Percentiles rank a stretch among this genome's conserved stretches.
phyloP scores from a whole-genome alignment of 64 coral and sea anemone genomes.

The Porites australiensis region DNA sequence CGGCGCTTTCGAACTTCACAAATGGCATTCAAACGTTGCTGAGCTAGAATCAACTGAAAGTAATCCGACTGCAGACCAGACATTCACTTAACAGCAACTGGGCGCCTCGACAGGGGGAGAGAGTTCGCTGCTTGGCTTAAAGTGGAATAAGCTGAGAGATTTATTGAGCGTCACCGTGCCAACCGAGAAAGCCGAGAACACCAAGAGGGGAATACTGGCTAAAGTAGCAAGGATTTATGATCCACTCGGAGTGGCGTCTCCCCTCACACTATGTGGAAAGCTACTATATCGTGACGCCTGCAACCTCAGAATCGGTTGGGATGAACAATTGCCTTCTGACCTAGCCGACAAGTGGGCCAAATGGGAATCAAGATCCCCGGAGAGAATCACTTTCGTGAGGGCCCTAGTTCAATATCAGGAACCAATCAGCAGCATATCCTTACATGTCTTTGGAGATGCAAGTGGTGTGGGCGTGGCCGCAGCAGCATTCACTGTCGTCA shows the following conservation, averaged over 20 bases:
- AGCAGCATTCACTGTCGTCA: constrained; percentile 1
- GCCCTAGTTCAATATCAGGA: not conserved
- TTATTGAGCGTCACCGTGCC: not conserved
- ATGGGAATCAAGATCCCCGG: constrained; percentile 7
- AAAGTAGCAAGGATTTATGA: constrained; percentile 35
- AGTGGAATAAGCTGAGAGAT: constrained; percentile 25
- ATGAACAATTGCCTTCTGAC: constrained; percentile 3
- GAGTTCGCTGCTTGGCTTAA: not conserved
- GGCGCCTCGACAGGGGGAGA: not conserved
- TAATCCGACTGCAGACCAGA: constrained; percentile 23
- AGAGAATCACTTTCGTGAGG: constrained; percentile 1
- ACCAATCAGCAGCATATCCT: not conserved
- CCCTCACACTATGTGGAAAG: constrained; percentile 43
- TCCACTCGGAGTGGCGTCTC: constrained; percentile 34
- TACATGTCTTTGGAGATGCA: constrained; percentile 21
- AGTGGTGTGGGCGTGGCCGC: constrained; percentile 21
- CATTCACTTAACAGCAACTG: constrained; percentile 17
- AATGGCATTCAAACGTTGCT: constrained; percentile 12
- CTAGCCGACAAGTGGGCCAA: not conserved
- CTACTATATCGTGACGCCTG: constrained; percentile 47
- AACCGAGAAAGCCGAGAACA: not conserved
- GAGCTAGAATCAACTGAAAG: not conserved
- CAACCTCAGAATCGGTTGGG: constrained; percentile 22
- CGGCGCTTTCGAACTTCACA: constrained; percentile 39
- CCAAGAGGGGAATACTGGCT: constrained; percentile 29